A percentile compares a stretch with the other conserved stretches of the same genome.
These are phyloP conservation scores for Numenius phaeopus DNA, from an alignment of 2,797 vertebrate genomes.

Conservation along the genomic window DNA sequence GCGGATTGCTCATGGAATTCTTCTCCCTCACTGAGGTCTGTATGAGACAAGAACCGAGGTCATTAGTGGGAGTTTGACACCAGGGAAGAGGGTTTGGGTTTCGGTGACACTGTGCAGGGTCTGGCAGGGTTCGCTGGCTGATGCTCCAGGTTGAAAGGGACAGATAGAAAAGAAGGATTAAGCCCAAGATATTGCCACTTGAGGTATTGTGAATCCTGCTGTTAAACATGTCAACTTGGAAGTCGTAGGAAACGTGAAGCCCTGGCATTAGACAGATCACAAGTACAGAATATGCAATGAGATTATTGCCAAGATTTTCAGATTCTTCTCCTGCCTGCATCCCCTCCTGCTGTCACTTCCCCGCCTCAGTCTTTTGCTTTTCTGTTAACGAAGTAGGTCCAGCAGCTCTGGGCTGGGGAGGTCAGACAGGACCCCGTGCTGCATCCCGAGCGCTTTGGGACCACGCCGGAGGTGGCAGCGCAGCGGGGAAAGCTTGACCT, in stretches of 20 bases:
- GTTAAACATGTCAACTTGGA: neutral
- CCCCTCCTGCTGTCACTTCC: neutral
- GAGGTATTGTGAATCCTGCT: neutral
- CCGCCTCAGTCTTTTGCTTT: neutral
- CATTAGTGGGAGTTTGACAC: neutral
- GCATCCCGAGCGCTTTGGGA: neutral
- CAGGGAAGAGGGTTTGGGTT: neutral
- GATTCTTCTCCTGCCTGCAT: neutral
- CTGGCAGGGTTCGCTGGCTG: neutral
- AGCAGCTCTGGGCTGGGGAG: neutral
- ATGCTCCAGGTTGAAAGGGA: neutral
- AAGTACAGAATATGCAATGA: neutral
- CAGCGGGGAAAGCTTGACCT: neutral
- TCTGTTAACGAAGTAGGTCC: accelerated
- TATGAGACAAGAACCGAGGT: neutral
- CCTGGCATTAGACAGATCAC: neutral
- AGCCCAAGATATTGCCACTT: neutral
- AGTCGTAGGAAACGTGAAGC: neutral
- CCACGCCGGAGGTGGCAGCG: accelerated
- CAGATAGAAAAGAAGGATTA: neutral
- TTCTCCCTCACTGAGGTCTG: neutral
- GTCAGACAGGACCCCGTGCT: neutral
- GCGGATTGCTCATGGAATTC: neutral
- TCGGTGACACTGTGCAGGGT: accelerated
- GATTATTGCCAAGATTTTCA: neutral